A percentile compares a stretch with the other conserved stretches of the same genome.
These are phyloP conservation scores for Melanocharis versteri DNA, from an alignment of 2,113 vertebrate species.

Conservation along the genomic window DNA sequence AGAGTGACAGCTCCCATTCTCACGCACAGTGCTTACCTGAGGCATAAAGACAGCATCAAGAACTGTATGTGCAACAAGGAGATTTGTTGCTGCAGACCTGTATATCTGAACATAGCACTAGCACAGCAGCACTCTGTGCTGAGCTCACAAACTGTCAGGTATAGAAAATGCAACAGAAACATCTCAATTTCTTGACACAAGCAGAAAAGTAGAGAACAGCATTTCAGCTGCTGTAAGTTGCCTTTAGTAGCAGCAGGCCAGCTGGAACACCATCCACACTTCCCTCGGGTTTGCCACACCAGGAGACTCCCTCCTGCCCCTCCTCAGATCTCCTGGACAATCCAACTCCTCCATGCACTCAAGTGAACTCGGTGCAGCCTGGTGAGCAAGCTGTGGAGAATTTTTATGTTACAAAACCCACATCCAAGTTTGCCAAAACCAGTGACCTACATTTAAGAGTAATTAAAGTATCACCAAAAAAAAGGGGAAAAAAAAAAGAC, in stretches of 20 bases:
- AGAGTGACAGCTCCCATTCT: background rate
- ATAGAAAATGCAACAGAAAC: background rate
- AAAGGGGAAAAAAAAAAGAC: background rate
- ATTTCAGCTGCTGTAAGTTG: background rate
- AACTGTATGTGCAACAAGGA: background rate
- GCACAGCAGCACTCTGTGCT: background rate
- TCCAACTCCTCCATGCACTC: background rate
- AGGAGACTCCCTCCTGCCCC: background rate
- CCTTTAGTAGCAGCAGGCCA: background rate
- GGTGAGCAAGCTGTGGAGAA: background rate
- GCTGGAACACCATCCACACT: background rate
- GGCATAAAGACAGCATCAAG: background rate
- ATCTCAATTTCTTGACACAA: background rate
- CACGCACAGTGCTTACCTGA: background rate
- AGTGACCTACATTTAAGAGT: constrained; percentile 14
- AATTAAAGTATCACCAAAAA: background rate
- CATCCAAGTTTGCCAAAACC: background rate
- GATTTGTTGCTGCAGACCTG: background rate
- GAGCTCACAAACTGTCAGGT: background rate
- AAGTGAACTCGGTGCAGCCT: background rate
- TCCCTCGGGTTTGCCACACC: fast-evolving
- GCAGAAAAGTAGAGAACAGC: background rate
- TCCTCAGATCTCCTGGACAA: background rate
- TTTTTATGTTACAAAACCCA: background rate
- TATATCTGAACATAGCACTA: background rate